Conservation (phyloP, 2,888 invertebrate species). For the Cetonia aurata region DNA sequence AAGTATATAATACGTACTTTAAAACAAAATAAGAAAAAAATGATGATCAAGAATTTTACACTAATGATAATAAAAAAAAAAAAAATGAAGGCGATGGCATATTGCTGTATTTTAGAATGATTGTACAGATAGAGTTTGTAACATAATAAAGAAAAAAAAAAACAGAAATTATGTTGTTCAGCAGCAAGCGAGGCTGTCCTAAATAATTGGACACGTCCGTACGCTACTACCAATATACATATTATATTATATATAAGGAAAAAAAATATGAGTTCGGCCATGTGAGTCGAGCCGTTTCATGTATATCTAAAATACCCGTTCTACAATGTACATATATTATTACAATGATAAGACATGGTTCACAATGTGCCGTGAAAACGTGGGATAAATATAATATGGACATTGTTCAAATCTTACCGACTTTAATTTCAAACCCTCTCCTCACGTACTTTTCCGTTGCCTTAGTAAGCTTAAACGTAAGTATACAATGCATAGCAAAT, state of each 20-base stretch:
- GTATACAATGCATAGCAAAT: too few species aligned
- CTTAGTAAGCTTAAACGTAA: too few species aligned
- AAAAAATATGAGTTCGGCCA: constrained; percentile 58
- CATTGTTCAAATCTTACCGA: constrained; percentile 82
- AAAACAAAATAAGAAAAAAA: constrained; percentile 41
- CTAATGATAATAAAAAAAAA: constrained; percentile 62
- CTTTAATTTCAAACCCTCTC: constrained; percentile 65
- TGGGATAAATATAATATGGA: constrained; percentile 89
- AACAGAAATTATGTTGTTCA: constrained; percentile 64
- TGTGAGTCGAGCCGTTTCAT: constrained; percentile 74
- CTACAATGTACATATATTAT: constrained; percentile 82
- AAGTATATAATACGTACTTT: constrained; percentile 65
- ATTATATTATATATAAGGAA: neutral
- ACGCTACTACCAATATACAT: constrained; percentile 46
- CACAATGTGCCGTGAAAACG: constrained; percentile 93
- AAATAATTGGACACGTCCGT: constrained; percentile 44
- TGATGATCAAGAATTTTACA: constrained; percentile 68
- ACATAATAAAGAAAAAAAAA: constrained; percentile 55
- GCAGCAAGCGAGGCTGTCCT: constrained; percentile 57
- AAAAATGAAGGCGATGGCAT: constrained; percentile 64
- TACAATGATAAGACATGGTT: constrained; percentile 88
- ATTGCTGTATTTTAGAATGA: constrained; percentile 64
- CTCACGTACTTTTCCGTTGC: too few species aligned
- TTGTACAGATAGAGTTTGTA: constrained; percentile 69
- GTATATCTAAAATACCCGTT: constrained; percentile 75